Conservation (phyloP, 2,113 vertebrate genomes). For the Ramphastos sulfuratus region DNA sequence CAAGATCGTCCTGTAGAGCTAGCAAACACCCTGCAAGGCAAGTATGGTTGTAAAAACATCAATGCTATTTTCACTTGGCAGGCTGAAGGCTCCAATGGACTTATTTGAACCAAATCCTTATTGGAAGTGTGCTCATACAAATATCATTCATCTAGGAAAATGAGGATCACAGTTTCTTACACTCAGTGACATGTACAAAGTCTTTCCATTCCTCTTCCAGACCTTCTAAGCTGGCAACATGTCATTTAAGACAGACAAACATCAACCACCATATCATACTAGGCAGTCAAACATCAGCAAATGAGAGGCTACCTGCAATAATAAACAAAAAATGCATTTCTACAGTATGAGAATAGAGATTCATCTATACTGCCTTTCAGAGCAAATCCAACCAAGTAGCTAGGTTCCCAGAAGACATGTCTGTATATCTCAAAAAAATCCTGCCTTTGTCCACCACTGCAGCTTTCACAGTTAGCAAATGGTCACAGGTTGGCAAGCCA, state of each 20-base stretch:
- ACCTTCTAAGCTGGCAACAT: background rate
- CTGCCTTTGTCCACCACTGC: background rate
- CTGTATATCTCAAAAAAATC: background rate
- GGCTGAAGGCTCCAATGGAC: background rate
- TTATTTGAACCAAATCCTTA: background rate
- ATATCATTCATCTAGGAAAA: background rate
- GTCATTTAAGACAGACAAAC: background rate
- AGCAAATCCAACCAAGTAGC: background rate
- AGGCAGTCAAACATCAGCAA: too few relatives aligned
- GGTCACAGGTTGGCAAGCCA: accelerated
- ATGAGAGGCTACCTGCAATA: background rate
- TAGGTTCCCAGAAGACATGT: background rate
- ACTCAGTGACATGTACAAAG: background rate
- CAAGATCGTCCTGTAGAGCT: background rate
- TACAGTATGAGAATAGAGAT: background rate
- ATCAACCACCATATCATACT: background rate
- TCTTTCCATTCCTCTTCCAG: background rate
- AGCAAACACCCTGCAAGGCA: background rate
- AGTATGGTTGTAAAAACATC: background rate
- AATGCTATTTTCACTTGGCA: background rate
- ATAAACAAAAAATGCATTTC: background rate
- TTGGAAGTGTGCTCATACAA: background rate
- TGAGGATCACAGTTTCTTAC: background rate
- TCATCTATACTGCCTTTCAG: background rate
- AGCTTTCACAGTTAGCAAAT: background rate